Base-by-base conservation (phyloP, 2,797 vertebrate species). In the Myotis planiceps region DNA sequence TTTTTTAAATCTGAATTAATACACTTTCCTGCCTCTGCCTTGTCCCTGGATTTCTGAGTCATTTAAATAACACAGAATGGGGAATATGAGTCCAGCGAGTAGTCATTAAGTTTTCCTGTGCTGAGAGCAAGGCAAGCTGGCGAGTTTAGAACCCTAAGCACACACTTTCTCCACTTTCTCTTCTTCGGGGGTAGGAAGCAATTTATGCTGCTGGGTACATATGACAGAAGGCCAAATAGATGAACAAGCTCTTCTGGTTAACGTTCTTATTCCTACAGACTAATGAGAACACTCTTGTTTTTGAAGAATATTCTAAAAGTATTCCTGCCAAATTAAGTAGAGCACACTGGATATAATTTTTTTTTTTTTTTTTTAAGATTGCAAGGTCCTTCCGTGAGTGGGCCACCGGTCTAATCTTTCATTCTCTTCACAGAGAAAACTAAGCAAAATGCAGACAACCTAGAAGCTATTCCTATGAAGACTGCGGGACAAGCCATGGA, bases 241-340 rank as follows among this genome's bases (percentile, higher is more conserved):
- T 37, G 7, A 94, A 90, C 45, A 75, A 90, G 32, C 42, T 78
- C 18, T 74, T 66, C 55, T 86, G 78, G 63, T 92, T 69, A n/a
- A 94, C 34, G 66, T 23, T 87, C 72, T 68, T 49, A 63, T 65
- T 85, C 63, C 81, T 51, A 23, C 94, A 15, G 58, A 96, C 81
- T 83, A 88, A 93, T n/a, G 74, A 92, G 81, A 95, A 88, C 19
- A 37, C 55, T 95, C 37, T 83, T 74, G 68, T 83, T 51, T 92
- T n/a, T 90, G 84, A 96, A 97, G 68, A 88, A 82, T 90, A 83
- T 90, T 95, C 85, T 72, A 89, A 92, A 90, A 90, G 69, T 81
- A 55, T 96, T 71, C 89, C 63, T 97, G 91, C 49, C 89, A 96
- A 94, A 92, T 92, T 94, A 97, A 94, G 75, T 92, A 86, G 74